Percentiles rank a stretch among this genome's conserved stretches.
Evolutionary conservation across 2,797 vertebrate genomes (phyloP).

Genomic region (Austrolebias charrua): DNA sequence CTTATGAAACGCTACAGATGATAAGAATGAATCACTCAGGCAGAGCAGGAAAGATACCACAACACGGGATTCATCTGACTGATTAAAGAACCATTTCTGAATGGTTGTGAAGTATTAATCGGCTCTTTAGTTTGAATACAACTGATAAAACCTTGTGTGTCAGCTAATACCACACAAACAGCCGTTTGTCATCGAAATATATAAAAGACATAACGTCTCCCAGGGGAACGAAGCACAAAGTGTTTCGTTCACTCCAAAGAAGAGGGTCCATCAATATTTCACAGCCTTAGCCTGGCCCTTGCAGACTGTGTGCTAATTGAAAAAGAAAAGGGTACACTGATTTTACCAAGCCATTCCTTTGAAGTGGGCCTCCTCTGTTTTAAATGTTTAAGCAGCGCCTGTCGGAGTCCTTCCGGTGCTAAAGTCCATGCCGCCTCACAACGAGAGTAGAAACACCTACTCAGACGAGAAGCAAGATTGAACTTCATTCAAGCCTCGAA

Average conservation of each 20-base stretch:
- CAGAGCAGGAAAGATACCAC: constrained; percentile 31
- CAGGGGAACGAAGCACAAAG: constrained; percentile 52
- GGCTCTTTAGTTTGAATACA: constrained; percentile 35
- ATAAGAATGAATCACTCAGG: no score
- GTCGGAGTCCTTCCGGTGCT: constrained; percentile 49
- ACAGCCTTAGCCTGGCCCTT: constrained; percentile 51
- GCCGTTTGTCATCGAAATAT: constrained; percentile 41
- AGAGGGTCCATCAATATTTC: constrained; percentile 74
- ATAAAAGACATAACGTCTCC: constrained; percentile 63
- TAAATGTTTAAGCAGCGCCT: constrained; percentile 72
- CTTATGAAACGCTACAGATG: no score
- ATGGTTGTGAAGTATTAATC: constrained; percentile 49
- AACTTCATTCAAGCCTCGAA: constrained; percentile 28
- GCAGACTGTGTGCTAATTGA: constrained; percentile 70
- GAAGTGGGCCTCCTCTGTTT: constrained; percentile 69
- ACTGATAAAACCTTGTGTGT: constrained; percentile 38
- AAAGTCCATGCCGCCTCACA: constrained; percentile 31
- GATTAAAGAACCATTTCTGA: constrained; percentile 51
- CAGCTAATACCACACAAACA: constrained; percentile 49
- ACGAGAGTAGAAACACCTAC: constrained; percentile 35
- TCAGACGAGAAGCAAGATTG: constrained; percentile 1
- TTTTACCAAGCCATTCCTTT: constrained; percentile 68
- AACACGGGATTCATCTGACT: constrained; percentile 43
- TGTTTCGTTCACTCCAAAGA: constrained; percentile 46
- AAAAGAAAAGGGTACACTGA: constrained; percentile 73